phyloP scores from a whole-genome alignment of 2,113 vertebrate species.

The Rutilus rutilus region DNA sequence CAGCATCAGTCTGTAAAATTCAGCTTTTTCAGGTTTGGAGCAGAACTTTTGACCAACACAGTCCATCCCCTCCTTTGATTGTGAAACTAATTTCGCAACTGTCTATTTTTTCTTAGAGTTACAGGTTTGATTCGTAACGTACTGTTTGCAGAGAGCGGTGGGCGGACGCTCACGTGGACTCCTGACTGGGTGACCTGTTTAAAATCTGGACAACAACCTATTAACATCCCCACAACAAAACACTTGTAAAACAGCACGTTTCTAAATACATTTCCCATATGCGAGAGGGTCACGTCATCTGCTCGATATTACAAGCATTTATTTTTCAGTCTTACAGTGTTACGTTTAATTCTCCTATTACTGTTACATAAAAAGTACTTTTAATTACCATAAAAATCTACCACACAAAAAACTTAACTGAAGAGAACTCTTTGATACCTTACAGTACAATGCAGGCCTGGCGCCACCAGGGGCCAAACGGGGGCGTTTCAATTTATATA shows the following conservation, averaged over 20 bases:
- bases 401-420: too few species aligned
- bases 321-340: too few species aligned
- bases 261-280: background rate
- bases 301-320: too few species aligned
- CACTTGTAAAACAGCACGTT: background rate
- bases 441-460: too few species aligned
- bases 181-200: background rate
- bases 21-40: background rate
- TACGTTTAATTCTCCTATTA: too few species aligned
- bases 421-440: too few species aligned
- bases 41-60: background rate
- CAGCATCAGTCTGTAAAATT: background rate
- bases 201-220: background rate
- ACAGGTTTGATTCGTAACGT: background rate
- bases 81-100: slow-evolving; percentile 36
- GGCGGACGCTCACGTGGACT: background rate
- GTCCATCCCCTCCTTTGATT: background rate
- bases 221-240: background rate
- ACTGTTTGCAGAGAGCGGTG: slow-evolving; percentile 41
- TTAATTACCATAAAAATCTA: too few species aligned
- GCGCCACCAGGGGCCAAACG: too few species aligned
- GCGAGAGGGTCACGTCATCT: background rate
- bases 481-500: too few species aligned
- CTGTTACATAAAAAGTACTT: too few species aligned
- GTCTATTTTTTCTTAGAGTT: slow-evolving; percentile 12